Base-by-base conservation (phyloP, 2,113 vertebrate genomes). In the Amphilophus citrinellus region DNA sequence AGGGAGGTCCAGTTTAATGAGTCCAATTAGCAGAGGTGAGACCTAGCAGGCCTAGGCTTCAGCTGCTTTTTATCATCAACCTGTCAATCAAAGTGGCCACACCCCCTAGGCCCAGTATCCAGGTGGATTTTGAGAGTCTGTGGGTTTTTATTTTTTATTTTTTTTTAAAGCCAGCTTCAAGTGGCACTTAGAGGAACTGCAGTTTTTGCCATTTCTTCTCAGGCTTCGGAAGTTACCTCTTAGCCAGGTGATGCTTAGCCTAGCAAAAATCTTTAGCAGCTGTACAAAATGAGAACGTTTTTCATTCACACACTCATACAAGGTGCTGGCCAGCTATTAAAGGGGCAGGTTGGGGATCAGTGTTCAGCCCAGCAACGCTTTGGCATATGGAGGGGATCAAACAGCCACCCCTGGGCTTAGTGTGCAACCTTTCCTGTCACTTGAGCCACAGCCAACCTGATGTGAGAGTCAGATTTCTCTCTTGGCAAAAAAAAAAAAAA, bases 141-240 rank as follows among this genome's bases (percentile, higher is more conserved):
- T 0, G 15, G 42, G 0, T 30, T 24, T 24, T 24, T 24, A 11
- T 68, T 68, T 47, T 47, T n/a, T n/a, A n/a, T 1, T 68, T 7
- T 10, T 14, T 11, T 50, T 71, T 71, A 50, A 22, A 47, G 65
- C 0, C 9, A 20, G 0, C 42, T 50, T 71, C 0, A 0, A 68
- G 65, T 30, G 66, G 24, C 18, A 50, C 15, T 24, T 30, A 68
- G 65, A 68, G 8, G 1, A 18, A 5, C 24, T 68, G 5, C 47
- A 2, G 65, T 24, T 47, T 68, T 68, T 68, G 63, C 22, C 17
- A 27, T n/a, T 66, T 44, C n/a, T 47, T 22, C 39, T 44, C 24
- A 1, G 35, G 35, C 35, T 35, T 7, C 7, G 35, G 35, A 39
- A 8, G 7, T 39, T 35, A 6, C 35, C 35, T 4, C 35, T 35